phyloP scores from a whole-genome alignment of 2,888 invertebrate species.

The Podabrus alpinus region DNA sequence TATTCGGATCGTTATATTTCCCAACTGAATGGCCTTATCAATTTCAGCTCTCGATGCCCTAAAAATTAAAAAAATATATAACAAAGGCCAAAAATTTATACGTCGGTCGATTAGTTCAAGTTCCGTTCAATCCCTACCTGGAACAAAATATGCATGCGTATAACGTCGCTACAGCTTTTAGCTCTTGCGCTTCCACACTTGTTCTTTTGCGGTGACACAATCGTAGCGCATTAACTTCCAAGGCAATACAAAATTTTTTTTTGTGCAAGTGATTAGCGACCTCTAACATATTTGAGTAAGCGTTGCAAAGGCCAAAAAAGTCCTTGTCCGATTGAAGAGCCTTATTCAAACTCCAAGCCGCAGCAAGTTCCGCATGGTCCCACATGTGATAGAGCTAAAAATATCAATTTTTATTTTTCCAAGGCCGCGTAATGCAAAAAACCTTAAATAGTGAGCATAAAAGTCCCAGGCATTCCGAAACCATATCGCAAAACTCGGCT shows the following conservation, averaged over 20 bases:
- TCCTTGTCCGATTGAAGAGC: slow-evolving; percentile 59
- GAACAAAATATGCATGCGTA: slow-evolving; percentile 56
- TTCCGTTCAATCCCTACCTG: slow-evolving; percentile 40
- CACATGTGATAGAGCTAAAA: slow-evolving; percentile 46
- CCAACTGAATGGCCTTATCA: slow-evolving; percentile 51
- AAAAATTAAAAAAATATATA: background rate
- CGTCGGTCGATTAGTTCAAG: too few relatives aligned
- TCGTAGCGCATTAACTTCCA: slow-evolving; percentile 55
- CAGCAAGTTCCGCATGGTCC: slow-evolving; percentile 60
- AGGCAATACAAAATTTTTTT: slow-evolving; percentile 38
- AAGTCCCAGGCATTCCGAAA: slow-evolving; percentile 54
- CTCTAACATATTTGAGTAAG: slow-evolving; percentile 60
- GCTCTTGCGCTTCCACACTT: slow-evolving; percentile 54
- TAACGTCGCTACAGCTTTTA: slow-evolving; percentile 54
- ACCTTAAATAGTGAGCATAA: slow-evolving; percentile 55
- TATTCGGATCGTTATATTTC: slow-evolving; percentile 51
- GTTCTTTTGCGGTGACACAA: slow-evolving; percentile 52
- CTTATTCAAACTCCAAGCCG: slow-evolving; percentile 61
- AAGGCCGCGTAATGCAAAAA: background rate
- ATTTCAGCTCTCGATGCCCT: slow-evolving; percentile 49
- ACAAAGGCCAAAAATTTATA: too few relatives aligned
- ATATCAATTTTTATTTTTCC: background rate
- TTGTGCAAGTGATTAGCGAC: slow-evolving; percentile 49
- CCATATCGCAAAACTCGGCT: slow-evolving; percentile 54
- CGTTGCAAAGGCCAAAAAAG: slow-evolving; percentile 59